Evolutionary conservation across 2,797 vertebrate species (phyloP).

Genomic region (Picus viridis): DNA sequence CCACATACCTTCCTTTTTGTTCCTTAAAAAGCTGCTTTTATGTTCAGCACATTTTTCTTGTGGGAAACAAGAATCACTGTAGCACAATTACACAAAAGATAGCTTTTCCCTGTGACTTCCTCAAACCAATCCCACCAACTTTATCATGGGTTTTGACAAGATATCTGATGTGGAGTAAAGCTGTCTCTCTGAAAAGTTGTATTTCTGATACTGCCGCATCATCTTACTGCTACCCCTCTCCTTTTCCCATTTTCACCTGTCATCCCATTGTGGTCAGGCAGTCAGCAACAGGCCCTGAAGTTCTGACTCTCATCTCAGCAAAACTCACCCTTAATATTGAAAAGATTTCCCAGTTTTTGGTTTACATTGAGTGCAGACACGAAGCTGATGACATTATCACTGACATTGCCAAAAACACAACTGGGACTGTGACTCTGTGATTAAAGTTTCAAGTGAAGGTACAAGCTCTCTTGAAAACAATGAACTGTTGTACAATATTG

Average conservation of each 20-base stretch:
- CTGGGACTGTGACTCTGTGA: not conserved
- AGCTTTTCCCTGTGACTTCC: not conserved
- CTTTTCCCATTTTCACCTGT: not conserved
- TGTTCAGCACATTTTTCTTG: not conserved
- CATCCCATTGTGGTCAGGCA: accelerated
- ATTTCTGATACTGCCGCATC: not conserved
- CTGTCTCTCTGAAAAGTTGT: not conserved
- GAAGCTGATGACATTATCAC: not conserved
- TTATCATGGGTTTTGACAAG: not conserved
- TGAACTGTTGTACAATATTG: not conserved
- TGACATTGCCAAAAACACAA: not conserved
- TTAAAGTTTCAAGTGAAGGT: slow-evolving; percentile 4
- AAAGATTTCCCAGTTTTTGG: not conserved
- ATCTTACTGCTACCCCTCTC: not conserved
- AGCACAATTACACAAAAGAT: not conserved
- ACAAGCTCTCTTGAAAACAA: slow-evolving; percentile 38
- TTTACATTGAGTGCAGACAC: not conserved
- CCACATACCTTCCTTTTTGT: not conserved
- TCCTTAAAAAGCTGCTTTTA: not conserved
- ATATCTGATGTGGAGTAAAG: not conserved
- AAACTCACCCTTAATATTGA: not conserved
- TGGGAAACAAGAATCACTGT: not conserved
- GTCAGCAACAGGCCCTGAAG: not conserved
- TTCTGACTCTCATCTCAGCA: not conserved
- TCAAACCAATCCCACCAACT: not conserved